Percentiles rank a stretch among this genome's conserved stretches.
Conservation (phyloP, 2,113 vertebrate species). For the Lophochroa leadbeateri region DNA sequence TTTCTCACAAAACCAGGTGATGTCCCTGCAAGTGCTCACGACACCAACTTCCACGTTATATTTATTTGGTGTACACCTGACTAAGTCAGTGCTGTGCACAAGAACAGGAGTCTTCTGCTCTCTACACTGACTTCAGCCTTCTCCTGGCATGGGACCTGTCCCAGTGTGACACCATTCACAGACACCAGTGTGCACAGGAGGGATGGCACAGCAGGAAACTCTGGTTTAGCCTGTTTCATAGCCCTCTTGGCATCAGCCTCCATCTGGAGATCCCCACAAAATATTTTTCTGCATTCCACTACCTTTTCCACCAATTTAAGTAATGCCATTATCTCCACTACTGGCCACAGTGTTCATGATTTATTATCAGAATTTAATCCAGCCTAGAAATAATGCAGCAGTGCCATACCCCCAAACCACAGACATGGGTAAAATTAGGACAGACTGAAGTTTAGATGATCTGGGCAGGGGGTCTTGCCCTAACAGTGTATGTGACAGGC, state of each 20-base stretch:
- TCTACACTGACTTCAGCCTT: background rate
- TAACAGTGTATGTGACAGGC: conserved; percentile 1
- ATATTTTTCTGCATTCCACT: background rate
- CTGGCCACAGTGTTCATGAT: background rate
- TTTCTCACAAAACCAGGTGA: background rate
- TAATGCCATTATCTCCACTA: background rate
- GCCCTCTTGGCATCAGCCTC: background rate
- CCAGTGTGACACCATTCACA: no score
- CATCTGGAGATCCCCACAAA: background rate
- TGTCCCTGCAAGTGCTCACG: background rate
- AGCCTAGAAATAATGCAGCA: background rate
- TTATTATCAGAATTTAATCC: background rate
- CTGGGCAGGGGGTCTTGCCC: conserved; percentile 36
- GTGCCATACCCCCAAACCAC: background rate
- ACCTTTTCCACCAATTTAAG: background rate
- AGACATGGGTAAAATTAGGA: background rate
- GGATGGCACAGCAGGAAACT: background rate
- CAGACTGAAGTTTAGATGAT: conserved; percentile 25
- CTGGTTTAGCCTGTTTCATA: background rate
- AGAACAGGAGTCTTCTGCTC: background rate
- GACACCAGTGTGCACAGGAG: background rate
- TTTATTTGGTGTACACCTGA: background rate
- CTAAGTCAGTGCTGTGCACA: background rate
- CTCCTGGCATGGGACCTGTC: background rate
- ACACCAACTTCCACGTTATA: background rate